Base-by-base conservation (phyloP, 2,797 vertebrate genomes). In the Pseudopleuronectes americanus region DNA sequence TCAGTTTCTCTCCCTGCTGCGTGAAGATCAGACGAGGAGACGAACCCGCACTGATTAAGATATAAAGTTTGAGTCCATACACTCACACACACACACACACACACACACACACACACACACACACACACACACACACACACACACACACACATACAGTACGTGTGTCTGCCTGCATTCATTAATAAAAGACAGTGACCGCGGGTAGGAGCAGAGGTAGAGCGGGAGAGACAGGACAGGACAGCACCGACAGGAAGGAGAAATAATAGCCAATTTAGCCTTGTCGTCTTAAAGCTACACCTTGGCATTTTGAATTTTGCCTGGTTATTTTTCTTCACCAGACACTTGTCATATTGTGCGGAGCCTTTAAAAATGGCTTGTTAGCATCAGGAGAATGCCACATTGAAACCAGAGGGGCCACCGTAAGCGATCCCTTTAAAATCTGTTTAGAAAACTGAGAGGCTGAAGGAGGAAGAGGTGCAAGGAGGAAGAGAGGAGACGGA, bases 261-360 rank as follows among this genome's bases (percentile, higher is more conserved):
- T 91, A 92, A 91, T 88, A 84, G 85, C 83, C 87, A 92, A 92
- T 92, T 92, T 91, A 90, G 87, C 80, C 87, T 69, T 81, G 85
- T 87, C 78, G 36, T 87, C 76, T 85, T 85, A 77, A 84, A 85
- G 77, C 71, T 79, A 82, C 87, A 92, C 79, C 73, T 81, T 90
- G 87, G 84, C 89, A 90, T 90, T 92, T 90, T 74, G 67, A 80
- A 84, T 82, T 80, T 69, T 67, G 53, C 63, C 67, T 71, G 81
- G 80, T 80, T 89, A 85, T 90, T 91, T 90, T 80, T 78, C 71
- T 64, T 74, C 71, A 61, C 62, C 73, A 84, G 74, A 80, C 80
- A 80, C 80, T 86, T 88, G 87, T 89, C 87, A 88, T 61, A 76
- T 71, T 69, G 47, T 62, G 52, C 2, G 7, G 17, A 48, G 64